These are phyloP conservation scores for Craseonycteris thonglongyai DNA, from an alignment of 2,113 vertebrate species.

Conservation along the genomic window DNA sequence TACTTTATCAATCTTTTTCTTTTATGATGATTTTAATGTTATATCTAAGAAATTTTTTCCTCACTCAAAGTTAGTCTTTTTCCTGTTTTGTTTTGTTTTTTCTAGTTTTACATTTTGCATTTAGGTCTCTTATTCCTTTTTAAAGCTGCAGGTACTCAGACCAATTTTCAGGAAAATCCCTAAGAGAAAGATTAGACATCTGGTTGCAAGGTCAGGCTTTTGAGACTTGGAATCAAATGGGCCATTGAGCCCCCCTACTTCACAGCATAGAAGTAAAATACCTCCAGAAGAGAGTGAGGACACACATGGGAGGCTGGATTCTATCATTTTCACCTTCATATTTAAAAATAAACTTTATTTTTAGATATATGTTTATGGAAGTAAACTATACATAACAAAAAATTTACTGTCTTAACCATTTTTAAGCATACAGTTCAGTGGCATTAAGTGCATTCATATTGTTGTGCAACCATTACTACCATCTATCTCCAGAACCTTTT, in stretches of 20 bases:
- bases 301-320: neutral
- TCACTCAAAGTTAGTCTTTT: neutral
- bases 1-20: neutral
- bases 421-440: too few species aligned
- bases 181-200: neutral
- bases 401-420: neutral
- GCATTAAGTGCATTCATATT: too few species aligned
- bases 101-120: neutral
- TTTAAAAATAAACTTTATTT: neutral
- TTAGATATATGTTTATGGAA: neutral
- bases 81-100: neutral
- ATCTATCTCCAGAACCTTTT: neutral
- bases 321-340: neutral
- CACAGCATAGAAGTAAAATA: neutral
- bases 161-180: neutral
- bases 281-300: neutral
- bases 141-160: neutral
- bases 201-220: neutral
- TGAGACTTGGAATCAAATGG: neutral
- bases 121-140: neutral
- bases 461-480: neutral
- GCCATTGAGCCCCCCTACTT: neutral
- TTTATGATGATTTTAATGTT: neutral
- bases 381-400: neutral
- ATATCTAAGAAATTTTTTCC: neutral